Conservation (phyloP, 2,113 vertebrate species). For the Pseudolaguvia tuberculata region DNA sequence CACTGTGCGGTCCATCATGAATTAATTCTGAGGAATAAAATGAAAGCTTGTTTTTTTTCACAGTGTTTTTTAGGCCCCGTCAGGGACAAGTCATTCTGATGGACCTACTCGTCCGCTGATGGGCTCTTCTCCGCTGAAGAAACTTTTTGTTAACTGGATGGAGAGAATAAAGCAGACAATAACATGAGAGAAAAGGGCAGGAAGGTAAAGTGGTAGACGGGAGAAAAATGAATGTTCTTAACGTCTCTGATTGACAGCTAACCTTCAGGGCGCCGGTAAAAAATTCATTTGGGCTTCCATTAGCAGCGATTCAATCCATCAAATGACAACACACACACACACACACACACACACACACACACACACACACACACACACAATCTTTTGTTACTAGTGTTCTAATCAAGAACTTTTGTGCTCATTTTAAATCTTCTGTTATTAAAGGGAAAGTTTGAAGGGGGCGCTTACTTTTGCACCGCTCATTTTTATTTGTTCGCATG, state of each 20-base stretch:
- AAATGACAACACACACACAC: constrained; percentile 12
- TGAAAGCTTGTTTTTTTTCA: background rate
- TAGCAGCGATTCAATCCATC: constrained; percentile 20
- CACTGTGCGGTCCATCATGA: constrained; percentile 2
- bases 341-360: too few relatives aligned
- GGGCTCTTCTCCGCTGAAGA: too few relatives aligned
- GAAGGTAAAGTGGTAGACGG: background rate
- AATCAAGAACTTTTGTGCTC: too few relatives aligned
- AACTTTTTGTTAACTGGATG: constrained; percentile 12
- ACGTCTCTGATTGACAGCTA: constrained; percentile 12
- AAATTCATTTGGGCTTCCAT: constrained; percentile 31
- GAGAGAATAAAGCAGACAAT: background rate
- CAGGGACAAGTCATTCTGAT: background rate
- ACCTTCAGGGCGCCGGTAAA: constrained; percentile 14
- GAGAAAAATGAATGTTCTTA: background rate
- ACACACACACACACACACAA: too few relatives aligned
- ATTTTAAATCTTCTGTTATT: too few relatives aligned
- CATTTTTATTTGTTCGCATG: too few relatives aligned
- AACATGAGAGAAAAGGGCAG: constrained; percentile 5
- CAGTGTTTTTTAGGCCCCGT: background rate
- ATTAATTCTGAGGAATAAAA: background rate
- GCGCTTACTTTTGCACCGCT: too few relatives aligned
- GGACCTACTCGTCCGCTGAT: background rate
- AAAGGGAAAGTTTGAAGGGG: too few relatives aligned
- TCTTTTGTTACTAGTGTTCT: too few relatives aligned